Conservation (phyloP, 2,113 vertebrate species). For the Alligator sinensis region DNA sequence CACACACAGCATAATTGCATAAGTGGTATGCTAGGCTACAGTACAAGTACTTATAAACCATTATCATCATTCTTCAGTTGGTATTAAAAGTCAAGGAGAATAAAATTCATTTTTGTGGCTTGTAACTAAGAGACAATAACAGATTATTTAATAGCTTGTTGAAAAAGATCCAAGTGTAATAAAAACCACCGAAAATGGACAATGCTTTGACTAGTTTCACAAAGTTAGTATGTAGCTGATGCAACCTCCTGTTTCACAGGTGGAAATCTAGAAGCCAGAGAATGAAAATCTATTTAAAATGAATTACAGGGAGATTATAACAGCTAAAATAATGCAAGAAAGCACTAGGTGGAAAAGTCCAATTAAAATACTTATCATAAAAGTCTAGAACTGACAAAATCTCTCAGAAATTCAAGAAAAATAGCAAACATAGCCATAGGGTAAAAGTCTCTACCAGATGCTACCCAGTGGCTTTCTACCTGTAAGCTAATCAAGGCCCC, state of each 20-base stretch:
- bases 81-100: neutral
- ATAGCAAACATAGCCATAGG: accelerated
- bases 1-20: neutral
- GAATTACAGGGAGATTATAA: neutral
- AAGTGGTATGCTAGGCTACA: neutral
- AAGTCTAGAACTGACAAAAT: neutral
- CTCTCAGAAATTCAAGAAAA: neutral
- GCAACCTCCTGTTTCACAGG: neutral
- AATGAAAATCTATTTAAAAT: neutral
- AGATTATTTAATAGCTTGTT: neutral
- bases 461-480: accelerated
- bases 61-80: neutral
- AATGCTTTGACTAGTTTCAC: neutral
- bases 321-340: neutral
- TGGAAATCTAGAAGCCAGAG: neutral
- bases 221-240: neutral
- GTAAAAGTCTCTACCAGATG: neutral
- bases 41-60: neutral
- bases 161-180: neutral
- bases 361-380: neutral
- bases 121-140: neutral
- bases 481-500: accelerated
- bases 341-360: neutral
- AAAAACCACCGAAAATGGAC: neutral
- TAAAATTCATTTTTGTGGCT: neutral